Evolutionary conservation across 2,888 invertebrate genomes (phyloP).

Genomic region (Nesidiocoris tenuis): DNA sequence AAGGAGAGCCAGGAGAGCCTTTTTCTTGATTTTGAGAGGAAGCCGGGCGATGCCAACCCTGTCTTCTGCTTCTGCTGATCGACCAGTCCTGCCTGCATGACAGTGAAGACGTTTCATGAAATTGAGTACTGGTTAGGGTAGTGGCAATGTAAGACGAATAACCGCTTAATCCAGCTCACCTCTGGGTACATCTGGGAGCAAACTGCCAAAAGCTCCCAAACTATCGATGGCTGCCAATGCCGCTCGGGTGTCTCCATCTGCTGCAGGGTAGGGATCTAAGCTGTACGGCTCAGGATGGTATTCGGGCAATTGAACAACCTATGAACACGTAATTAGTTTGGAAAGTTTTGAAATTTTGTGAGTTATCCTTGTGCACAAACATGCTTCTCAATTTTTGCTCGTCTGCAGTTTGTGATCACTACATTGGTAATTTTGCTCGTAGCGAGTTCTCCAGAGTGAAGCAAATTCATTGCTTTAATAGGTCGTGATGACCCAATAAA

Average conservation of each 20-base stretch:
- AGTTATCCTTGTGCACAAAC: no score
- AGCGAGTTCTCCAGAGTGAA: no score
- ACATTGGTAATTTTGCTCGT: no score
- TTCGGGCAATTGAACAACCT: background rate
- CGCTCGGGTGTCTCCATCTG: conserved; percentile 25
- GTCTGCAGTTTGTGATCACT: no score
- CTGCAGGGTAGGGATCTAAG: conserved; percentile 16
- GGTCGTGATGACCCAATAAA: no score
- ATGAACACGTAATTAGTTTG: no score
- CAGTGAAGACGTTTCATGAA: background rate
- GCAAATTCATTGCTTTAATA: no score
- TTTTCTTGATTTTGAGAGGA: conserved; percentile 18
- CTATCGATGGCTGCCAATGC: conserved; percentile 39
- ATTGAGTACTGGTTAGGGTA: no score
- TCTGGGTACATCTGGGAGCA: conserved; percentile 11
- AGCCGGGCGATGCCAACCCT: conserved; percentile 14
- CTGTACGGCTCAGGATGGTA: conserved; percentile 9
- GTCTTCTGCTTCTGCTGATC: conserved; percentile 30
- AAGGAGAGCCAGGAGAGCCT: conserved; percentile 12
- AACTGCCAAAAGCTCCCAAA: conserved; percentile 21
- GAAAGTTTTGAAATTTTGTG: no score
- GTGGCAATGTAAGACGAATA: no score
- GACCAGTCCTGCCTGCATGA: background rate
- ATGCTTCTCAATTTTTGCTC: no score
- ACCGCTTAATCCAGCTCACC: conserved; percentile 6